phyloP scores from a whole-genome alignment of 2,797 vertebrate species.

The Mormyrus hasselquistii region DNA sequence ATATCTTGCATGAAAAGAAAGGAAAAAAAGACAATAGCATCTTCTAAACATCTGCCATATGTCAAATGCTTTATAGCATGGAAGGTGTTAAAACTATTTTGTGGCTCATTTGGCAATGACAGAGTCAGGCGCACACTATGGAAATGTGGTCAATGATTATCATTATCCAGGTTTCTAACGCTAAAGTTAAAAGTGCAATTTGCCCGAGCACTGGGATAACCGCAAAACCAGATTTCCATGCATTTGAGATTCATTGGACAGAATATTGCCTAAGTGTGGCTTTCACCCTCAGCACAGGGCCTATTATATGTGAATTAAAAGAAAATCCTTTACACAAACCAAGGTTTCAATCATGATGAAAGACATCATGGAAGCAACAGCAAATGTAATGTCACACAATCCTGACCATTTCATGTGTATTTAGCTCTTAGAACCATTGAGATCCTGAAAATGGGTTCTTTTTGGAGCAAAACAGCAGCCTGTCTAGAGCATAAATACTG shows the following conservation, averaged over 20 bases:
- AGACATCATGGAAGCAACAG: not conserved
- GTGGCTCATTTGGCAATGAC: not conserved
- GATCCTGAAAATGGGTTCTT: not conserved
- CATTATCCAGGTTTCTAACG: not conserved
- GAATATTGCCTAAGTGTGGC: slow-evolving; percentile 36
- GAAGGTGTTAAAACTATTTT: not conserved
- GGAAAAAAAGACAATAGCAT: not conserved
- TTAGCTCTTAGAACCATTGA: not conserved
- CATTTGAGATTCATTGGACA: not conserved
- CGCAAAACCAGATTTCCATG: not conserved
- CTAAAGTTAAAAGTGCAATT: not conserved
- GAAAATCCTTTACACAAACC: not conserved
- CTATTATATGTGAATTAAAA: not conserved
- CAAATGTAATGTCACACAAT: not conserved
- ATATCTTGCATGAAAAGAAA: not conserved
- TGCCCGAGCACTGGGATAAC: not conserved
- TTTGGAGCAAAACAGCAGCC: not conserved
- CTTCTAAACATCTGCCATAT: not conserved
- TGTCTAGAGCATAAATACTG: not conserved
- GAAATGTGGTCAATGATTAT: not conserved
- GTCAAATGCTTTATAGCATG: slow-evolving; percentile 3
- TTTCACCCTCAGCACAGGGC: not conserved
- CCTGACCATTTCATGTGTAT: not conserved
- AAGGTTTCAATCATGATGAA: not conserved
- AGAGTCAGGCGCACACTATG: not conserved